Evolutionary conservation across 1,140 invertebrate genomes (phyloP), one percentile per base, ranked within the genome.

Genomic region (Melitaea cinxia): DNA sequence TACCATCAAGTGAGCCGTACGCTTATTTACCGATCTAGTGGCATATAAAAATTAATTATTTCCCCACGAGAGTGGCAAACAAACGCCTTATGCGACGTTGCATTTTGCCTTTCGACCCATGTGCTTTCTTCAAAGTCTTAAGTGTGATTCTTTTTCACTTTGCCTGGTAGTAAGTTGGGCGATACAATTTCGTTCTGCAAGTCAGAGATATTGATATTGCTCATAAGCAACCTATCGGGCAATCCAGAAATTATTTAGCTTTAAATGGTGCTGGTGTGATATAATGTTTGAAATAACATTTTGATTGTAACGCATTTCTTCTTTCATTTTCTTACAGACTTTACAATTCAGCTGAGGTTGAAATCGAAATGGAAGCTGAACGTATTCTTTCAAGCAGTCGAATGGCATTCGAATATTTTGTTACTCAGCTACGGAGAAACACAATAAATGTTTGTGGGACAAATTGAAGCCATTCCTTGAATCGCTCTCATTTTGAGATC

Each of bases 181-280:
- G 83, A 88, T 28, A 84, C 81, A 4, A 73, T 90, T n/a, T 77
- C 79, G 0, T 90, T 88, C 67, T 88, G 88, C 62, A 88, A 84
- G 35, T 53, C 63, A 7, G 88, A 90, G 50, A 74, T 90, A 4
- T 53, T 84, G 4, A 21, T 70, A 0, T 65, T 84, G 10, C 33
- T 88, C 0, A 14, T 74, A 0, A 82, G 84, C 4, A 85, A 82
- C 49, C 68, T 90, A 0, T 72, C 71, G 0, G 82, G 80, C 1
- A 82, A 78, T 26, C 65, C 73, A 0, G 80, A 83, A 14, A 61
- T 68, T 4, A 65, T n/a, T n/a, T n/a, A n/a, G n/a, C n/a, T n/a
- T n/a, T n/a, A n/a, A n/a, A n/a, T n/a, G n/a, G n/a, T n/a, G n/a
- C n/a, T n/a, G n/a, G n/a, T n/a, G n/a, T n/a, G n/a, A n/a, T n/a